These are phyloP conservation scores for Trichonephila clavipes DNA, from an alignment of 1,140 invertebrate species.

Conservation along the genomic window DNA sequence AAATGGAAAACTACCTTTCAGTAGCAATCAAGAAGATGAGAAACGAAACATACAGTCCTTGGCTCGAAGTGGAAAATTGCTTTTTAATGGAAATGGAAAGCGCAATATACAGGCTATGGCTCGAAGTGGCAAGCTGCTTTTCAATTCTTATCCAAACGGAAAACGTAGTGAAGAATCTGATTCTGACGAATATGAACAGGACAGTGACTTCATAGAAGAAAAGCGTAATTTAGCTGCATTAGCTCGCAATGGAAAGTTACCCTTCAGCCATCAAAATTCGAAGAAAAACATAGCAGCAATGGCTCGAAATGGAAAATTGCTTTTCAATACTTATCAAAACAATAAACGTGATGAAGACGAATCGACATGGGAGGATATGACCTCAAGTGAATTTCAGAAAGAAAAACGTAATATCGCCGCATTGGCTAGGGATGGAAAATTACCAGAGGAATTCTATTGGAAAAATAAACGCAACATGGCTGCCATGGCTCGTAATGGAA, in stretches of 20 bases:
- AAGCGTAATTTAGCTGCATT: constrained; percentile 72
- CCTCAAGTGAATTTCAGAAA: not conserved
- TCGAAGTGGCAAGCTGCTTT: constrained; percentile 52
- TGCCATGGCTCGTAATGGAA: constrained; percentile 37
- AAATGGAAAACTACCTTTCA: constrained; percentile 36
- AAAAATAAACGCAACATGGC: constrained; percentile 30
- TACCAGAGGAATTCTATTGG: not conserved
- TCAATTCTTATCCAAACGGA: constrained; percentile 11
- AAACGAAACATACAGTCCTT: constrained; percentile 37
- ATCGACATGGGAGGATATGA: not conserved
- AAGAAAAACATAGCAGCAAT: constrained; percentile 69
- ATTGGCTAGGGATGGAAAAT: constrained; percentile 27
- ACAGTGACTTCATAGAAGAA: not conserved
- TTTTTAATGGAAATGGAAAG: not conserved
- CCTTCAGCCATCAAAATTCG: not conserved
- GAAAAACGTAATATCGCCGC: constrained; percentile 65
- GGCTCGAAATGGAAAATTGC: constrained; percentile 58
- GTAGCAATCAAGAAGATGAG: not conserved
- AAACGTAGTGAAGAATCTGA: constrained; percentile 41
- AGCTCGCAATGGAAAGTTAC: constrained; percentile 62
- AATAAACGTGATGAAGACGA: constrained; percentile 4
- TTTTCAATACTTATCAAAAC: not conserved
- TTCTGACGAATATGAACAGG: not conserved
- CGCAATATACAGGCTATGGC: constrained; percentile 52
- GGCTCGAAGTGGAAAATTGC: constrained; percentile 48